Evolutionary conservation across 1,140 invertebrate species (phyloP).

Genomic region (Diorhabda sublineata): DNA sequence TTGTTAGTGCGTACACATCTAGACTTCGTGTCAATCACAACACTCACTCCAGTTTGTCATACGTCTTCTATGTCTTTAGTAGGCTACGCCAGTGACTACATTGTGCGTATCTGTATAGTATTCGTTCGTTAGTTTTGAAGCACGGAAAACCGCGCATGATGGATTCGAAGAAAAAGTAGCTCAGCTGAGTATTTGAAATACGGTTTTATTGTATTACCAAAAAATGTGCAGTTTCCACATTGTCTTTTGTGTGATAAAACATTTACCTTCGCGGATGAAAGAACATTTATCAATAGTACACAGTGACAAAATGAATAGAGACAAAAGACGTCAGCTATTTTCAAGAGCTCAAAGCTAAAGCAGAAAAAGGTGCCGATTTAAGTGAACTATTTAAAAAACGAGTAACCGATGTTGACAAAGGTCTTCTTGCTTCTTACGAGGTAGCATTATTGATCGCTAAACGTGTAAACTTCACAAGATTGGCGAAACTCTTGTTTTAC

Average conservation of each 20-base stretch:
- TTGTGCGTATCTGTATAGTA: no score
- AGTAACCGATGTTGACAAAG: neutral
- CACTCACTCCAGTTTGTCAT: neutral
- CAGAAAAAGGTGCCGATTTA: neutral
- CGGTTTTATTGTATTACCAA: neutral
- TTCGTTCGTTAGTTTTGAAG: no score
- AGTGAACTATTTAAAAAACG: neutral
- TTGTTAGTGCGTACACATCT: neutral
- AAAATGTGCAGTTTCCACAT: conserved; percentile 4
- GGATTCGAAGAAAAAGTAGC: conserved; percentile 2
- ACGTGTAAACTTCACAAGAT: neutral
- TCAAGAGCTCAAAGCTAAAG: neutral
- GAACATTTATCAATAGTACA: neutral
- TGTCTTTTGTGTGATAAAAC: neutral
- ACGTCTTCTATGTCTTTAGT: neutral
- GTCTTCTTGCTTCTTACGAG: neutral
- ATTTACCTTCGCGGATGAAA: neutral
- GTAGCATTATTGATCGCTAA: neutral
- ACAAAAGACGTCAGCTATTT: neutral
- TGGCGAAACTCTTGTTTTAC: neutral
- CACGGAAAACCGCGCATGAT: neutral
- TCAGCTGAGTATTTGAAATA: conserved; percentile 5
- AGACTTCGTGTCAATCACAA: neutral
- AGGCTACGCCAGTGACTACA: no score
- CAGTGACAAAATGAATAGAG: neutral